Evolutionary conservation across 1,140 invertebrate genomes (phyloP), one percentile per base, ranked within the genome.

Genomic region (Telenomus remus): DNA sequence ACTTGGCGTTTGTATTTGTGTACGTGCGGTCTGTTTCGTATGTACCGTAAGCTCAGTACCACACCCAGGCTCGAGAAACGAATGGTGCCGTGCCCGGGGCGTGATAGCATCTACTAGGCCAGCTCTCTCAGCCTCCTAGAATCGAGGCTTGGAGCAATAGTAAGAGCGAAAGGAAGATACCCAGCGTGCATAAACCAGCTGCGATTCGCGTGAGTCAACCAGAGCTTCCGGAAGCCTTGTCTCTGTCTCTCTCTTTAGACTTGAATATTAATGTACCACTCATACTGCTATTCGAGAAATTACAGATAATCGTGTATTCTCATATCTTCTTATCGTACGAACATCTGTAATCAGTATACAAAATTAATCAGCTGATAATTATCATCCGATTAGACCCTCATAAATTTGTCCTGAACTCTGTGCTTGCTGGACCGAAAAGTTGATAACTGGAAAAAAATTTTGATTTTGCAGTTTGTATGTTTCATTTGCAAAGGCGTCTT

Each of bases 71-170:
- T 64, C 46, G 42, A 71, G 74, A 71, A 76, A 71, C 55, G 66
- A 71, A 48, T 57, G 50, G 19, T 27, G 19, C 43, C 48, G 39
- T 43, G 68, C 74, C 57, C 56, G 11, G 63, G 57, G 61, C 68
- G 57, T 50, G 74, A 76, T 76, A 68, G 42, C 51, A 76, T 76
- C 74, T 66, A 76, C 66, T 68, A 76, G 74, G 68, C 66, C 73
- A 70, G 73, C 50, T 70, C 19, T 27, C 19, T 27, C 60, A 76
- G 66, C 66, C 65, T 76, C 66, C 61, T 66, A 76, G 66, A 71
- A 68, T 6, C 60, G 65, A 64, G 13, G 16, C 33, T 37, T 34
- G 54, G 1, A 39, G 16, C 35, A 44, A 1, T 42, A 14, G 59
- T 14, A 39, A 47, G 54, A 42, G 53, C 54, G 53, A 59, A 59